Conservation (phyloP, 2,113 vertebrate species). For the Zosterops pallidus region DNA sequence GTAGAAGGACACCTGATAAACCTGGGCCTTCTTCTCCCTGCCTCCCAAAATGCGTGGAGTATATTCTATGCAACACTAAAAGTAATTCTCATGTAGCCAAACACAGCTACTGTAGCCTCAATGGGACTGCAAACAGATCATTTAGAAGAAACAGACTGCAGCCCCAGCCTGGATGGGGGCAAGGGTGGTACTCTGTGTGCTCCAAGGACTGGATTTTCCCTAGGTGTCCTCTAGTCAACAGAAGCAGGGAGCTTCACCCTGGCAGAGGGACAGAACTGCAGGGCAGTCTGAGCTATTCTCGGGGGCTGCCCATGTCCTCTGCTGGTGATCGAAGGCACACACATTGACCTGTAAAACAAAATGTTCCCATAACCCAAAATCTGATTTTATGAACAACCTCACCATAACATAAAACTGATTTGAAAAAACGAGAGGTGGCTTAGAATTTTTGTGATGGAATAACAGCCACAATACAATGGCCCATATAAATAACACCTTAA, state of each 20-base stretch:
- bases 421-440: not conserved
- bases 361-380: not conserved
- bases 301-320: not conserved
- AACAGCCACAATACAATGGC: not conserved
- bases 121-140: not conserved
- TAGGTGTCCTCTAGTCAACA: not conserved
- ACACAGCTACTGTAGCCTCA: rapidly evolving
- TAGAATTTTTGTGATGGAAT: not conserved
- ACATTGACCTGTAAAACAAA: not conserved
- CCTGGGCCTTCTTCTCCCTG: not conserved
- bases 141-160: not conserved
- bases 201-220: not conserved
- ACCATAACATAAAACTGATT: not conserved
- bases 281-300: too few relatives aligned
- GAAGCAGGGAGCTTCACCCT: not conserved
- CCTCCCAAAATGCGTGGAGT: not conserved
- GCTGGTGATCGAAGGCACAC: not conserved
- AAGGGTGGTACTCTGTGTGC: not conserved
- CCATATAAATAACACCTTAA: not conserved
- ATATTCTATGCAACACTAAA: not conserved
- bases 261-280: not conserved
- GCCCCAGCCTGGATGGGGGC: rapidly evolving
- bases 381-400: not conserved
- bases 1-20: not conserved
- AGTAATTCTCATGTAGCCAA: not conserved